Percentiles rank a stretch among this genome's conserved stretches.
Conservation (phyloP, 2,797 vertebrate genomes). For the Muscicapa striata region DNA sequence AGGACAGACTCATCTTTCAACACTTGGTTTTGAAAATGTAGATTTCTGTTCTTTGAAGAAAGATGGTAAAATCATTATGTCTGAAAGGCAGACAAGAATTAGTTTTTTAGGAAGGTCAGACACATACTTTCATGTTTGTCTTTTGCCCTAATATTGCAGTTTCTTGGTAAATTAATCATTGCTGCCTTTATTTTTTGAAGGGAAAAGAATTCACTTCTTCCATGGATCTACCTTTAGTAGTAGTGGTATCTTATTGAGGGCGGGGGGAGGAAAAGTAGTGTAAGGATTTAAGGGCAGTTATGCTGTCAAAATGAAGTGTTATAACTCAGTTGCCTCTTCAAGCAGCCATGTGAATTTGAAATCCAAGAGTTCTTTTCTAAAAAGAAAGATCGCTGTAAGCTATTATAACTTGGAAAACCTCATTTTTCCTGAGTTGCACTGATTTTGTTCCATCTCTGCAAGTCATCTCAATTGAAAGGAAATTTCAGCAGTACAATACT, state of each 20-base stretch:
- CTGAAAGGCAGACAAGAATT: constrained; percentile 34
- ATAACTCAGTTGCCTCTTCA: neutral
- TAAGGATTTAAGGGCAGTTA: neutral
- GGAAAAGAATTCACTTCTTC: neutral
- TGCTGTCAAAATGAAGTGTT: neutral
- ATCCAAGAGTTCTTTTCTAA: neutral
- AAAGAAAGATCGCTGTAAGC: neutral
- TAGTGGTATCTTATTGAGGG: neutral
- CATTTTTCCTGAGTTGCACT: neutral
- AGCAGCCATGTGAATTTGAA: neutral
- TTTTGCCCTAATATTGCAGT: neutral
- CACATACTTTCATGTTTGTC: neutral
- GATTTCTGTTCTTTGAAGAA: constrained; percentile 68
- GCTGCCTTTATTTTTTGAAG: neutral
- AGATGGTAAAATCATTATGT: constrained; percentile 58
- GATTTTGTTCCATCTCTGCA: neutral
- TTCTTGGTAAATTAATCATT: neutral
- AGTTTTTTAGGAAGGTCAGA: constrained; percentile 29
- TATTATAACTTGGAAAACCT: neutral
- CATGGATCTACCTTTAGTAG: neutral
- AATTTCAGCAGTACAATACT: neutral
- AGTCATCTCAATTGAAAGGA: neutral
- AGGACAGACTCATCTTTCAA: constrained; percentile 45
- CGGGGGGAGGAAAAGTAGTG: neutral
- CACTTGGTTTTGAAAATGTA: constrained; percentile 59